phyloP scores from a whole-genome alignment of 2,888 invertebrate species.

The Ischnus inquisitorius region DNA sequence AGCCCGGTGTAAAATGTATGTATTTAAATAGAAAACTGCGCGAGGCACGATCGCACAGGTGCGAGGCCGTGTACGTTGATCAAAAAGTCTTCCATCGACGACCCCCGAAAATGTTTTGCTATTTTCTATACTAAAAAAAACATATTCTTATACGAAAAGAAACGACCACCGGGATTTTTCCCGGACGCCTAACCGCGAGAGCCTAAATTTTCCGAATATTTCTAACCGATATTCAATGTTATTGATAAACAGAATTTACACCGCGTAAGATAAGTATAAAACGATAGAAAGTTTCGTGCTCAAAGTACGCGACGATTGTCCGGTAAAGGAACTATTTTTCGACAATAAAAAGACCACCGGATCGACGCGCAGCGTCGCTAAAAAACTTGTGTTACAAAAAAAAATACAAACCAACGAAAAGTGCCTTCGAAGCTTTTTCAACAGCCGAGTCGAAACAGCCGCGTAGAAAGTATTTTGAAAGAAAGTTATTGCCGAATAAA shows the following conservation, averaged over 20 bases:
- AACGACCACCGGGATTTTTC: constrained; percentile 17
- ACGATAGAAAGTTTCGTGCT: constrained; percentile 51
- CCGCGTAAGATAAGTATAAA: not conserved
- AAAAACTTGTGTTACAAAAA: constrained; percentile 29
- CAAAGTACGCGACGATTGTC: constrained; percentile 57
- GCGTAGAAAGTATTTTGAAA: not conserved
- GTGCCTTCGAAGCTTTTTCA: constrained; percentile 67
- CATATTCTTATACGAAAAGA: constrained; percentile 20
- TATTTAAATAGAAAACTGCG: constrained; percentile 2
- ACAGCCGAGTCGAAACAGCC: not conserved
- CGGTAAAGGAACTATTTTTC: constrained; percentile 32
- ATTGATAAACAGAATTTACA: constrained; percentile 52
- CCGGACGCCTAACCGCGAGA: not conserved
- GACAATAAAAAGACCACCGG: constrained; percentile 42
- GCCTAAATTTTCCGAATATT: constrained; percentile 21
- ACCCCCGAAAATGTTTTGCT: not conserved
- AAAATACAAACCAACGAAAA: constrained; percentile 43
- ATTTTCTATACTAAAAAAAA: constrained; percentile 39
- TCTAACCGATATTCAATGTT: constrained; percentile 46
- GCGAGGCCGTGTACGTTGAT: constrained; percentile 2
- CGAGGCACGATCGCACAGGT: constrained; percentile 16
- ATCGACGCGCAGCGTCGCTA: constrained; percentile 62
- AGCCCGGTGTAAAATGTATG: not conserved
- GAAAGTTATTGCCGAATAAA: not conserved
- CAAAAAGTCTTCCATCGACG: constrained; percentile 46